Evolutionary conservation across 2,113 vertebrate genomes (phyloP).

Genomic region (Corydoras sp.): DNA sequence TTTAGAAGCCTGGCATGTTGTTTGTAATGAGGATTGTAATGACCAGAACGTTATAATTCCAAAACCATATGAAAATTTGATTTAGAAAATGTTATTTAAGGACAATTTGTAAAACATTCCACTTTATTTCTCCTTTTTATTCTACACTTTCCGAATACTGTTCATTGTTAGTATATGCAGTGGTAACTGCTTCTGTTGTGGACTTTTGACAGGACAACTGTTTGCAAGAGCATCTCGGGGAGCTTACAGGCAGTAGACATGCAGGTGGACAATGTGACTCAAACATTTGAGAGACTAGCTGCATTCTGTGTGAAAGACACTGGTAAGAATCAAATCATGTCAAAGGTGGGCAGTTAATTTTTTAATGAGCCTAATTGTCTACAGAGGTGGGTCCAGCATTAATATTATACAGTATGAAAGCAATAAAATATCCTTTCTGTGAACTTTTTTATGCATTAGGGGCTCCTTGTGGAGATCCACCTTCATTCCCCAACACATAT

Average conservation of each 20-base stretch:
- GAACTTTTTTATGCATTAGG: conserved; percentile 55
- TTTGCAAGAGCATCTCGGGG: conserved; percentile 72
- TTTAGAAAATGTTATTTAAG: too few species aligned
- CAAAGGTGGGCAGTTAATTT: too few species aligned
- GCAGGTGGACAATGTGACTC: conserved; percentile 70
- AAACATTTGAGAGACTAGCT: conserved; percentile 58
- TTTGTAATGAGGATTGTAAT: too few species aligned
- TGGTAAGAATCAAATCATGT: conserved; percentile 67
- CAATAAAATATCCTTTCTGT: neutral
- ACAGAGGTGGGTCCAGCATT: too few species aligned
- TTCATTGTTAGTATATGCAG: neutral
- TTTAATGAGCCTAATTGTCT: too few species aligned
- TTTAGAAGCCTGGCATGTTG: too few species aligned
- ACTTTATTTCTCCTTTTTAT: too few species aligned
- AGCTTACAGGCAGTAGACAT: conserved; percentile 74
- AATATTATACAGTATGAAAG: too few species aligned
- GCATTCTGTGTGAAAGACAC: conserved; percentile 85
- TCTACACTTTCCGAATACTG: too few species aligned
- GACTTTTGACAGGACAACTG: conserved; percentile 72
- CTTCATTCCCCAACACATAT: conserved; percentile 79
- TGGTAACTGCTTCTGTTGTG: neutral
- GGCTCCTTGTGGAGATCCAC: conserved; percentile 82
- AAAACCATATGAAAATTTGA: too few species aligned
- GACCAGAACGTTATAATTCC: too few species aligned
- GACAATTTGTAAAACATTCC: too few species aligned